Evolutionary conservation across 2,888 invertebrate genomes (phyloP), one percentile per base, ranked within the genome.

Genomic region (Idaea biselata): DNA sequence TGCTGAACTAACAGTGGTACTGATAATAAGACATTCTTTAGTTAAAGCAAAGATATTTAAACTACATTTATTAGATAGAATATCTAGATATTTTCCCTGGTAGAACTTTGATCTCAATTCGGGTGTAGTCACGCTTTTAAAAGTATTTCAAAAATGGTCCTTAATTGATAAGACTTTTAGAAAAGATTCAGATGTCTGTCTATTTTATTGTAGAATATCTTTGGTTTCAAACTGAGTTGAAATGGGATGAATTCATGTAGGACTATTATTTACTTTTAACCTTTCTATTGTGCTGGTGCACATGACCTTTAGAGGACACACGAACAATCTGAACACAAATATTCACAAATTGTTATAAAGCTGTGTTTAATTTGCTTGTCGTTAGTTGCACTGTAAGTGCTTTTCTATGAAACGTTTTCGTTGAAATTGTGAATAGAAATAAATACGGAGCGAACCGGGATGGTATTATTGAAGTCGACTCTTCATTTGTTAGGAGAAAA

Each of bases 1-100:
- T 73, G 75, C 71, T 72, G 74, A 73, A 68, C 65, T 64, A 62
- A 62, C 60, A 66, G 70, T 74, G 75, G 75, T 44, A 71, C 74
- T 73, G 69, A 69, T 66, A 80, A 81, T 25, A 80, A 80, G 81
- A 81, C 81, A 81, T 68, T 44, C 44, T 44, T 1, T 44, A 14
- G 44, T 14, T 44, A 44, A 44, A 14, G 0, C 44, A 44, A 44
- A 44, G 44, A 44, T 44, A 25, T 25, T 1, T 25, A 25, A 25
- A 3, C 25, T 44, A 14, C 44, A 44, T 44, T 6, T 0, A 44
- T 3, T 44, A 11, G 8, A 44, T 8, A 44, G 44, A 44, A 44
- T 14, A 8, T 44, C 44, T 44, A 11, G 14, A 44, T 14, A 6
- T 44, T 44, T 33, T 33, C 33, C 14, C 0, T 7, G 14, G 44